phyloP scores from a whole-genome alignment of 1,140 invertebrate species.

The Cotesia glomerata region DNA sequence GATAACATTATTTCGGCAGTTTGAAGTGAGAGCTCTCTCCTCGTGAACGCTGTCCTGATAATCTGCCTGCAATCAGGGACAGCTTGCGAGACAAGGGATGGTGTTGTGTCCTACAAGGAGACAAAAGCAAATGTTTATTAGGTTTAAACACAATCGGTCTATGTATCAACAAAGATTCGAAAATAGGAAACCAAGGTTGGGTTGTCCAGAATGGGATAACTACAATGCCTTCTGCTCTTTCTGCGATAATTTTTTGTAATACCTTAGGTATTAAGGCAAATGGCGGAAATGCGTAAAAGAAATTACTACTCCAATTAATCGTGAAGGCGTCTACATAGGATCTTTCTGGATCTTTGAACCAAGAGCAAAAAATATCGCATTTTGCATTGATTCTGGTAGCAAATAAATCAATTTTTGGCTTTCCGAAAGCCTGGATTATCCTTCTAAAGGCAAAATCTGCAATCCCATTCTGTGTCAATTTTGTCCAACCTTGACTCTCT shows the following conservation, averaged over 20 bases:
- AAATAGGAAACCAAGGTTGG: conserved; percentile 28
- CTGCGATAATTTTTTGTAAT: not conserved
- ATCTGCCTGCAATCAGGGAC: conserved; percentile 17
- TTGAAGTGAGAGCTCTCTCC: not conserved
- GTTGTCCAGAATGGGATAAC: conserved; percentile 24
- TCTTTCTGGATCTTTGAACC: not conserved
- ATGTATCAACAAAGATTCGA: not conserved
- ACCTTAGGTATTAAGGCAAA: conserved; percentile 16
- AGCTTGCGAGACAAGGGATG: conserved; percentile 14
- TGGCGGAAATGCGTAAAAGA: not conserved
- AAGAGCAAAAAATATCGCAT: not conserved
- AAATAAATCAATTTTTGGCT: not conserved
- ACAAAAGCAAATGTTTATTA: not conserved
- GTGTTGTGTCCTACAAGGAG: conserved; percentile 5
- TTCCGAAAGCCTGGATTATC: too few relatives aligned
- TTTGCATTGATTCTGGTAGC: not conserved
- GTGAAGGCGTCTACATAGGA: not conserved
- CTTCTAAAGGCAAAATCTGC: too few relatives aligned
- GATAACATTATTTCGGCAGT: conserved; percentile 18
- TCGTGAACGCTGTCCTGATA: conserved; percentile 22
- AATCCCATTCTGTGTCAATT: too few relatives aligned
- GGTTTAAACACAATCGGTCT: conserved; percentile 22
- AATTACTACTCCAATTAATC: conserved; percentile 1
- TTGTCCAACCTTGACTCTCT: too few relatives aligned
- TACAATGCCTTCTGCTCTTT: conserved; percentile 25